A percentile compares a stretch with the other conserved stretches of the same genome.
Conservation (phyloP, 1,140 invertebrate species). For the Homalodisca vitripennis region DNA sequence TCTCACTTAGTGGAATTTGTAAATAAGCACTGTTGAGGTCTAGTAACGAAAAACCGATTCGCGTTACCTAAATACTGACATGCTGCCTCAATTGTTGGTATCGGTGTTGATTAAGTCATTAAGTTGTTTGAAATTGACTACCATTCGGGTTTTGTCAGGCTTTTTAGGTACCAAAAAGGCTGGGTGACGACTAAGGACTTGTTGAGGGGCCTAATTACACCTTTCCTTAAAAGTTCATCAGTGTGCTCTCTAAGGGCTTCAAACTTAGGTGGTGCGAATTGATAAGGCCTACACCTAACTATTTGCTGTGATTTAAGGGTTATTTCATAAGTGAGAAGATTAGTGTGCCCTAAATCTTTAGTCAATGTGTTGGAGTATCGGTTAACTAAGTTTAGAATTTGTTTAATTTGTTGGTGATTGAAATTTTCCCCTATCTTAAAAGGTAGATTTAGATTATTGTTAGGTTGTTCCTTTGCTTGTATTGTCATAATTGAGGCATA, state of each 20-base stretch:
- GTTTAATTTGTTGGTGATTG: neutral
- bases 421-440: neutral
- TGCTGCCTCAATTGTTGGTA: neutral
- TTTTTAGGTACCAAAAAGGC: conserved; percentile 14
- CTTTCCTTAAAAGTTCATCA: conserved; percentile 1
- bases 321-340: neutral
- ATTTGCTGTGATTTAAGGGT: neutral
- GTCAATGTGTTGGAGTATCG: neutral
- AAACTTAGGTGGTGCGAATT: neutral
- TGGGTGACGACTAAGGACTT: neutral
- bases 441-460: neutral
- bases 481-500: neutral
- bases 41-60: neutral
- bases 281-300: conserved; percentile 6
- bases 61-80: neutral
- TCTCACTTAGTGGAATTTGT: neutral
- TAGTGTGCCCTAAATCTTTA: neutral
- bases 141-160: neutral
- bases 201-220: neutral
- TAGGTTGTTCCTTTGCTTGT: neutral
- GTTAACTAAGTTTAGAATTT: neutral
- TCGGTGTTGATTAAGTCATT: neutral
- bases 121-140: neutral
- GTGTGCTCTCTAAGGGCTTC: neutral
- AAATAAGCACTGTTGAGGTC: neutral